phyloP scores from a whole-genome alignment of 2,113 vertebrate species.

The Calidris pygmaea region DNA sequence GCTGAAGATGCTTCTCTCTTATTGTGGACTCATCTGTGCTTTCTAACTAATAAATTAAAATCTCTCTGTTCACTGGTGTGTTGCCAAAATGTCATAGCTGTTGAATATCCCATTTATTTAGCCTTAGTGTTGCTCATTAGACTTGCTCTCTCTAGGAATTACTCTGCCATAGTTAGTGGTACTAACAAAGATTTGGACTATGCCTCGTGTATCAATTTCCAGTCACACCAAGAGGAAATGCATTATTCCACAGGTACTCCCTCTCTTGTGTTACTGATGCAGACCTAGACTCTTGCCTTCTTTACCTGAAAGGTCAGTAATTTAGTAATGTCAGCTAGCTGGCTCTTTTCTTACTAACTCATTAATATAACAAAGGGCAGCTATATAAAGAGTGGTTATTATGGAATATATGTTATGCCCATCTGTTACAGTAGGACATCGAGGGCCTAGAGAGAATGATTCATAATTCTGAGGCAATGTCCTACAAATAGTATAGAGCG shows the following conservation, averaged over 20 bases:
- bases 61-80: background rate
- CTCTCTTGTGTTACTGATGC: background rate
- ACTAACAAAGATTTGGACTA: background rate
- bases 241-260: background rate
- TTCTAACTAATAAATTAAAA: background rate
- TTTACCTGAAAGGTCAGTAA: background rate
- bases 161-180: background rate
- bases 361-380: background rate
- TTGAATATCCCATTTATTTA: background rate
- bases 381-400: background rate
- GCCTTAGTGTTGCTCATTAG: background rate
- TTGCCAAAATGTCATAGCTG: background rate
- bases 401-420: background rate
- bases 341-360: background rate
- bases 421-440: background rate
- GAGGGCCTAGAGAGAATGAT: background rate
- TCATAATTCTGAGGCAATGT: conserved; percentile 3
- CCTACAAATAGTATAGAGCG: background rate
- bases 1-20: background rate
- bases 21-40: background rate
- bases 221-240: background rate
- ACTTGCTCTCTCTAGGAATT: background rate
- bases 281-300: background rate
- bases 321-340: background rate
- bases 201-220: fast-evolving